Conservation (phyloP, 2,797 vertebrate species). For the Neosilurus hyrtlii region DNA sequence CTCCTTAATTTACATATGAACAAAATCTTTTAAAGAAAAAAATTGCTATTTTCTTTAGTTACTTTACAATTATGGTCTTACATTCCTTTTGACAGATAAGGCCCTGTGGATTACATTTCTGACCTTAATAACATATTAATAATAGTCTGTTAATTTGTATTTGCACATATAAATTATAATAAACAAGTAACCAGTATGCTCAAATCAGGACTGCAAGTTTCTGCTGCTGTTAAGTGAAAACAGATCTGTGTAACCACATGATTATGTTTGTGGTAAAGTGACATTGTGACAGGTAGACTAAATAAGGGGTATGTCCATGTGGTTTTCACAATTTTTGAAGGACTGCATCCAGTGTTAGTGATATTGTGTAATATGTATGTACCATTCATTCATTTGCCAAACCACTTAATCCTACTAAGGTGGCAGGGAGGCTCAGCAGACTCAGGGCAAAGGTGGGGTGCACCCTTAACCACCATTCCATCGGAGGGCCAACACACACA, state of each 20-base stretch:
- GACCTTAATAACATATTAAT: neutral
- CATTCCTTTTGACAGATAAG: neutral
- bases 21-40: too few species aligned
- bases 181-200: neutral
- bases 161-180: neutral
- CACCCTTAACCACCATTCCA: too few species aligned
- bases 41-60: too few species aligned
- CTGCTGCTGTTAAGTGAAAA: neutral
- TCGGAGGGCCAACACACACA: too few species aligned
- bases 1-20: too few species aligned
- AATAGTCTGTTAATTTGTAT: neutral
- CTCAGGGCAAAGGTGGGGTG: too few species aligned
- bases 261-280: slow-evolving; percentile 19
- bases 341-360: neutral
- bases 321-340: neutral
- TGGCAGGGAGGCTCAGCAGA: too few species aligned
- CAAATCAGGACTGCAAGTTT: neutral
- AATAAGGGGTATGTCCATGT: slow-evolving; percentile 21
- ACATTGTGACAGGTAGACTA: slow-evolving; percentile 16
- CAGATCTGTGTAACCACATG: neutral
- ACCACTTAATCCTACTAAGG: too few species aligned
- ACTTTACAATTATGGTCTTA: neutral
- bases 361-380: neutral
- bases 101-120: neutral
- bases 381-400: too few species aligned